phyloP scores from a whole-genome alignment of 2,797 vertebrate species.

The Anabas testudineus region DNA sequence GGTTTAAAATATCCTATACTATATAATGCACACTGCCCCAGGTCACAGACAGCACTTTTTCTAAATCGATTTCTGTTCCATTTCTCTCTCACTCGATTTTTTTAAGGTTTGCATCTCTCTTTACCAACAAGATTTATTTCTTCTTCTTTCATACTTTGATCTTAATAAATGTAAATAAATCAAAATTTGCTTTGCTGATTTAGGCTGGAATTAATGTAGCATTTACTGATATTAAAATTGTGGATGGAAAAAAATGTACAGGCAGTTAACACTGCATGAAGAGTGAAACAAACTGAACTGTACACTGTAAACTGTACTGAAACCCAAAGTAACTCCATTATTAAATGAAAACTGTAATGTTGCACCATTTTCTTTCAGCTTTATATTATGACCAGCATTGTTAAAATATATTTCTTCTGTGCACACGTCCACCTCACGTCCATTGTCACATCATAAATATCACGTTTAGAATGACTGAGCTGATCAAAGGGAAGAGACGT shows the following conservation, averaged over 20 bases:
- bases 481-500: background rate
- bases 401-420: background rate
- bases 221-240: background rate
- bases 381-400: background rate
- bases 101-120: background rate
- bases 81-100: background rate
- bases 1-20: constrained; percentile 59
- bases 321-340: background rate
- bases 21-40: constrained; percentile 73
- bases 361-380: background rate
- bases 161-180: background rate
- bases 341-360: background rate
- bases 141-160: background rate
- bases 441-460: background rate
- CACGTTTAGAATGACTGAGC: background rate
- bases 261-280: no score
- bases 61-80: constrained; percentile 29
- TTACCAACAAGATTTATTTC: background rate
- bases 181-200: background rate
- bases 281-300: background rate
- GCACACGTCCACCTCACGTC: background rate
- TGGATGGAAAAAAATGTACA: background rate
- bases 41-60: constrained; percentile 60
- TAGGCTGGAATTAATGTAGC: background rate
- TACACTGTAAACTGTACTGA: background rate